These are phyloP conservation scores for Characodon lateralis DNA, from an alignment of 2,797 vertebrate genomes.

Conservation along the genomic window DNA sequence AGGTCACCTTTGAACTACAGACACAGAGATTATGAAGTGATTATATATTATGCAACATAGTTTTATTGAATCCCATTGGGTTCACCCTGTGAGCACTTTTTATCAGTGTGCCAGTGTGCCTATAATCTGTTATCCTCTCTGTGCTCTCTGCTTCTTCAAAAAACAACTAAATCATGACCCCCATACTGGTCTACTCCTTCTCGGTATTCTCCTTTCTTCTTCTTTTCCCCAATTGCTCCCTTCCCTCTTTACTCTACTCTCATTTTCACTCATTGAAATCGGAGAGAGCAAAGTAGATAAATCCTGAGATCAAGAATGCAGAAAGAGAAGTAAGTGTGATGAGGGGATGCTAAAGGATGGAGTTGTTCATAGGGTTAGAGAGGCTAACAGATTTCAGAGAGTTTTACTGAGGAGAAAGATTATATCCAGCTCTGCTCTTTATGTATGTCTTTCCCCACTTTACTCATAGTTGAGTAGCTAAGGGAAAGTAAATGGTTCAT, in stretches of 20 bases:
- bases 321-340: slow-evolving; percentile 40
- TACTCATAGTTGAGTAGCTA: slow-evolving; percentile 20
- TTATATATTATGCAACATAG: slow-evolving; percentile 21
- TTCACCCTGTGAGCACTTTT: slow-evolving; percentile 25
- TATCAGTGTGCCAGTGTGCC: slow-evolving; percentile 47
- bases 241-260: slow-evolving; percentile 41
- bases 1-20: slow-evolving; percentile 26
- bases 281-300: slow-evolving; percentile 51
- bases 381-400: slow-evolving; percentile 54
- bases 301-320: slow-evolving; percentile 50
- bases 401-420: slow-evolving; percentile 58
- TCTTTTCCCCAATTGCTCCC: slow-evolving; percentile 9
- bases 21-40: slow-evolving; percentile 10
- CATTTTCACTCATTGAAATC: slow-evolving; percentile 62
- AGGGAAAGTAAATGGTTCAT: slow-evolving; percentile 36
- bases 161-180: slow-evolving; percentile 56
- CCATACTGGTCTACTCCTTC: slow-evolving; percentile 52
- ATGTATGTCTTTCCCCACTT: neutral
- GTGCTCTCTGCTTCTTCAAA: slow-evolving; percentile 59
- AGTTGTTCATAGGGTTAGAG: slow-evolving; percentile 48
- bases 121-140: slow-evolving; percentile 52
- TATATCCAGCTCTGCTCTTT: slow-evolving; percentile 44
- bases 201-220: slow-evolving; percentile 8
- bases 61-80: slow-evolving; percentile 17
- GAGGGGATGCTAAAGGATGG: slow-evolving; percentile 55